Percentiles rank a stretch among this genome's conserved stretches.
phyloP scores from a whole-genome alignment of 2,888 invertebrate genomes.

The Amphiduros pacificus region DNA sequence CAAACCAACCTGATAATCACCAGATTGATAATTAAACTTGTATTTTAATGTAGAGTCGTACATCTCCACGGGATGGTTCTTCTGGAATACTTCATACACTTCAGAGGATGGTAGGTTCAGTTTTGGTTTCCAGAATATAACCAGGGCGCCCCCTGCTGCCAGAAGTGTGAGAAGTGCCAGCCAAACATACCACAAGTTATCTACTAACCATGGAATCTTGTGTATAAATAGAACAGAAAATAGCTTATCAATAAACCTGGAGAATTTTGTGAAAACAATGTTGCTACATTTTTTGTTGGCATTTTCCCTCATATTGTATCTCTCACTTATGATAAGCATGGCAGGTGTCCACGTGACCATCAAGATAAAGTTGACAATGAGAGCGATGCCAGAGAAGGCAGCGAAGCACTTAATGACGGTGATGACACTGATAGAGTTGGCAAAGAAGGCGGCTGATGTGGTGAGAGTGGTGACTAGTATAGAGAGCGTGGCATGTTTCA shows the following conservation, averaged over 20 bases:
- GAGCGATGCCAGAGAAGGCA: not conserved
- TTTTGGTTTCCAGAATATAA: constrained; percentile 12
- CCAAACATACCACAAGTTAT: constrained; percentile 58
- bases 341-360: not conserved
- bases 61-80: constrained; percentile 82
- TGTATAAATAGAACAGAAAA: not conserved
- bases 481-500: not conserved
- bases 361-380: not conserved
- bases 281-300: too few species aligned
- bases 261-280: too few species aligned
- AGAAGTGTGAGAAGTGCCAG: constrained; percentile 35
- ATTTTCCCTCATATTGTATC: too few species aligned
- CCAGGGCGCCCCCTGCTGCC: constrained; percentile 3
- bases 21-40: constrained; percentile 62
- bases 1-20: not conserved
- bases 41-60: constrained; percentile 74
- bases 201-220: constrained; percentile 41
- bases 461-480: not conserved
- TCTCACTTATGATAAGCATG: not conserved
- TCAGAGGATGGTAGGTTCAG: constrained; percentile 66
- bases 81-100: constrained; percentile 63
- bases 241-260: too few species aligned
- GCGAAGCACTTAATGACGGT: not conserved
- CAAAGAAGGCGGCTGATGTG: constrained; percentile 1
- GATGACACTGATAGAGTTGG: not conserved